These are phyloP conservation scores for Bilobella aurantiaca DNA, from an alignment of 1,140 invertebrate species.

Conservation along the genomic window DNA sequence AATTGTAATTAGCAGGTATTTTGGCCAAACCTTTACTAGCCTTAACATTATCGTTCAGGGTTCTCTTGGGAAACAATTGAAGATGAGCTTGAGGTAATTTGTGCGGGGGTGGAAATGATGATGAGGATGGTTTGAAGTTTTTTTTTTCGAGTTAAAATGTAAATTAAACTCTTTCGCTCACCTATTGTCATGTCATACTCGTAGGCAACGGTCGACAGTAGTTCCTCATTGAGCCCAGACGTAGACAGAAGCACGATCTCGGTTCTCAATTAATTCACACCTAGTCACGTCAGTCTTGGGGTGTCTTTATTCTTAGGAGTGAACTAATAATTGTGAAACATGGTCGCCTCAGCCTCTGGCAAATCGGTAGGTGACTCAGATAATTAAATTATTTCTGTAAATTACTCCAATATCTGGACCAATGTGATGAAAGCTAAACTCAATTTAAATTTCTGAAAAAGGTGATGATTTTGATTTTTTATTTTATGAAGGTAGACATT, in stretches of 20 bases:
- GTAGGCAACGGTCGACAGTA: not conserved
- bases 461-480: too few species aligned
- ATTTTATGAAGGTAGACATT: too few species aligned
- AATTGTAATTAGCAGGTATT: not conserved
- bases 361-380: slow-evolving; percentile 10
- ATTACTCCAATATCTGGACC: too few species aligned
- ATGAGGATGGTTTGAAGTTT: not conserved
- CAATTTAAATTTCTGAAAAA: too few species aligned
- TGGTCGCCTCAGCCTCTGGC: not conserved
- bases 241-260: not conserved
- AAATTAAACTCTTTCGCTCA: not conserved
- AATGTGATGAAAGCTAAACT: too few species aligned
- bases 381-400: not conserved
- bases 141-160: not conserved
- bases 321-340: not conserved
- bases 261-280: slow-evolving; percentile 5
- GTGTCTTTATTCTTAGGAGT: not conserved
- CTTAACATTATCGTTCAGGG: too few species aligned
- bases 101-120: too few species aligned
- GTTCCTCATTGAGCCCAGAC: not conserved
- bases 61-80: not conserved
- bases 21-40: not conserved
- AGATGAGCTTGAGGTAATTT: too few species aligned
- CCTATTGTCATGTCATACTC: too few species aligned
- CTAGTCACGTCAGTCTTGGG: too few species aligned